These are phyloP conservation scores for Isurus oxyrinchus DNA, from an alignment of 2,113 vertebrate species.

Conservation along the genomic window DNA sequence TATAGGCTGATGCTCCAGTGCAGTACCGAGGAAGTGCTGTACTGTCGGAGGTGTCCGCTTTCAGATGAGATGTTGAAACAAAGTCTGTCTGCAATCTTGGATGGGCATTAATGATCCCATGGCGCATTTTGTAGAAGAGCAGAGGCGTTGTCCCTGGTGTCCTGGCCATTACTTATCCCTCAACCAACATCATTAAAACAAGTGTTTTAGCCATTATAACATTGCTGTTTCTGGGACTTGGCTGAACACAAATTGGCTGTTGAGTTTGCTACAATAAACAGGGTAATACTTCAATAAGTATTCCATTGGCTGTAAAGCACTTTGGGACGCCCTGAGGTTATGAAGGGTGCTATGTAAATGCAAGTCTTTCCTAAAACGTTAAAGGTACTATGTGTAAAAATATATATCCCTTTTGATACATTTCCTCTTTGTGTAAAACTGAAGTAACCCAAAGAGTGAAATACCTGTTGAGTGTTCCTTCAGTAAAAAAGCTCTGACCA, in stretches of 20 bases:
- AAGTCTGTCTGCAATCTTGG: neutral
- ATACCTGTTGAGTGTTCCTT: neutral
- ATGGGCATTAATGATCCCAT: neutral
- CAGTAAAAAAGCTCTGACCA: neutral
- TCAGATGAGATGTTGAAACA: neutral
- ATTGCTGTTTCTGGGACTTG: neutral
- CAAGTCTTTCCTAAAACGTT: neutral
- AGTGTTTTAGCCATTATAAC: neutral
- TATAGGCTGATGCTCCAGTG: neutral
- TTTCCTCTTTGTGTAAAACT: neutral
- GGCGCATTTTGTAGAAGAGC: too few species aligned
- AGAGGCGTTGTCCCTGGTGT: neutral
- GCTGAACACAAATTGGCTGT: neutral
- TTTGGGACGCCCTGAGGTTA: neutral
- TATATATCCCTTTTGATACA: neutral
- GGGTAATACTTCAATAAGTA: neutral
- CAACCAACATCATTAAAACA: neutral
- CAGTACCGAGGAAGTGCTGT: neutral
- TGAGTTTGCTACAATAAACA: neutral
- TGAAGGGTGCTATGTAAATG: neutral
- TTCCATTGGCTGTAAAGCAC: neutral
- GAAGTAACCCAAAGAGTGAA: neutral
- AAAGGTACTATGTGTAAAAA: neutral
- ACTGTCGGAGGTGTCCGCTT: neutral
- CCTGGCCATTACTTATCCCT: neutral